A percentile compares a stretch with the other conserved stretches of the same genome.
Evolutionary conservation across 2,888 invertebrate species (phyloP).

Genomic region (Nineta flava): DNA sequence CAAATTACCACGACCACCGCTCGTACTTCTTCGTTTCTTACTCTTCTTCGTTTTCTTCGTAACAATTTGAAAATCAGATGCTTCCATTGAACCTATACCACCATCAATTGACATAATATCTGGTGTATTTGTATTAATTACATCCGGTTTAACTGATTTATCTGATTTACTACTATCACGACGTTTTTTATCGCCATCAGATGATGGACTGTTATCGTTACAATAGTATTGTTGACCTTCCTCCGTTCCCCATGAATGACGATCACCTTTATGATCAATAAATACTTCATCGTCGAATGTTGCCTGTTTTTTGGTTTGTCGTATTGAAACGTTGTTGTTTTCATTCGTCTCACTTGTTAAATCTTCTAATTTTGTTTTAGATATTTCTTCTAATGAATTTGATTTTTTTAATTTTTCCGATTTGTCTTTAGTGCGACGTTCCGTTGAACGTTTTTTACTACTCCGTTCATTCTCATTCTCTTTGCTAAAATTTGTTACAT

Average conservation of each 20-base stretch:
- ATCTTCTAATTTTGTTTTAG: conserved; percentile 57
- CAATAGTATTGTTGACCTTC: conserved; percentile 35
- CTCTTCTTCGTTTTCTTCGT: conserved; percentile 60
- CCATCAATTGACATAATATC: conserved; percentile 20
- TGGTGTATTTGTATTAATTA: conserved; percentile 18
- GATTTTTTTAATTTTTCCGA: conserved; percentile 45
- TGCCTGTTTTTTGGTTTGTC: conserved; percentile 15
- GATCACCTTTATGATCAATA: conserved; percentile 20
- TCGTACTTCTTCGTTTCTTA: conserved; percentile 44
- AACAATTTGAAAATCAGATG: conserved; percentile 66
- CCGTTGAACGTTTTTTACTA: conserved; percentile 27
- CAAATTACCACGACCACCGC: conserved; percentile 24
- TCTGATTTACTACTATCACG: conserved; percentile 22
- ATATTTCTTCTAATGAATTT: conserved; percentile 67
- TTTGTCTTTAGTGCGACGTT: conserved; percentile 23
- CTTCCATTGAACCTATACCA: conserved; percentile 26
- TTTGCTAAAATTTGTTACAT: conserved; percentile 8
- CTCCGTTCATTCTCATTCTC: conserved; percentile 19
- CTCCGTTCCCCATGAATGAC: conserved; percentile 36
- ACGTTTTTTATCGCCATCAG: conserved; percentile 21
- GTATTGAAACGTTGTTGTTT: conserved; percentile 18
- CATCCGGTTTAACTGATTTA: conserved; percentile 15
- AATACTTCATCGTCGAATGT: conserved; percentile 19
- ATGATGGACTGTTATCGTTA: conserved; percentile 21
- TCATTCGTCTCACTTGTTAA: conserved; percentile 34